Conservation (phyloP, 2,888 invertebrate genomes). For the Pilophorus perplexus region DNA sequence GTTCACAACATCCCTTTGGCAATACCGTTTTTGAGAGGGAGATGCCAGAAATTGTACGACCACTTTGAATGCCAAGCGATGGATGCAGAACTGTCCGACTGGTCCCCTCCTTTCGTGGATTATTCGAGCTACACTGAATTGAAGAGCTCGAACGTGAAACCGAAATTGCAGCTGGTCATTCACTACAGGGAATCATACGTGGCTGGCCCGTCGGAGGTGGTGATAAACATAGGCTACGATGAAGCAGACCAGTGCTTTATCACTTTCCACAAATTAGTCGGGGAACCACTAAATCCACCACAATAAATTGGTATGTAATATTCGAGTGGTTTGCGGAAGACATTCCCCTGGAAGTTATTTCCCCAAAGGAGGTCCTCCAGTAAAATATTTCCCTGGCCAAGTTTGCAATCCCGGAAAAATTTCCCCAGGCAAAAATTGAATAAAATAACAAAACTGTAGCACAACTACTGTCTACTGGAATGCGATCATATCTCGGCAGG, state of each 20-base stretch:
- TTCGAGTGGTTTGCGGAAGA: no score
- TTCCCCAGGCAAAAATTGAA: no score
- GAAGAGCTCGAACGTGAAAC: background rate
- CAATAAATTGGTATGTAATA: no score
- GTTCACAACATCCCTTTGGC: slow-evolving; percentile 4
- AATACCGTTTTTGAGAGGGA: slow-evolving; percentile 9
- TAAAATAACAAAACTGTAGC: no score
- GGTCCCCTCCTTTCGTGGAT: background rate
- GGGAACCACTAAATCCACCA: slow-evolving; percentile 5
- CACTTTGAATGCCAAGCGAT: background rate
- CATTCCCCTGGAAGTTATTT: no score
- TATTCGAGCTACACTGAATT: background rate
- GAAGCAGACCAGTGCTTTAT: background rate
- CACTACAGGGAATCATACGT: background rate
- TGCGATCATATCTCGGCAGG: no score
- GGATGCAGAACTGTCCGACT: background rate
- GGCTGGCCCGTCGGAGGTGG: slow-evolving; percentile 2
- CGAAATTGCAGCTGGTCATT: slow-evolving; percentile 22
- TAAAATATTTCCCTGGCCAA: no score
- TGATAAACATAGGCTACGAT: slow-evolving; percentile 24
- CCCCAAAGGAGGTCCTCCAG: no score
- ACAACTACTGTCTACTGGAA: no score
- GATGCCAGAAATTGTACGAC: background rate
- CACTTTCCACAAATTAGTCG: slow-evolving; percentile 1
- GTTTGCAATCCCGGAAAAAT: no score